A percentile compares a stretch with the other conserved stretches of the same genome.
These are phyloP conservation scores for Lepus townsendii DNA, from an alignment of 2,797 vertebrate species.

Conservation along the genomic window DNA sequence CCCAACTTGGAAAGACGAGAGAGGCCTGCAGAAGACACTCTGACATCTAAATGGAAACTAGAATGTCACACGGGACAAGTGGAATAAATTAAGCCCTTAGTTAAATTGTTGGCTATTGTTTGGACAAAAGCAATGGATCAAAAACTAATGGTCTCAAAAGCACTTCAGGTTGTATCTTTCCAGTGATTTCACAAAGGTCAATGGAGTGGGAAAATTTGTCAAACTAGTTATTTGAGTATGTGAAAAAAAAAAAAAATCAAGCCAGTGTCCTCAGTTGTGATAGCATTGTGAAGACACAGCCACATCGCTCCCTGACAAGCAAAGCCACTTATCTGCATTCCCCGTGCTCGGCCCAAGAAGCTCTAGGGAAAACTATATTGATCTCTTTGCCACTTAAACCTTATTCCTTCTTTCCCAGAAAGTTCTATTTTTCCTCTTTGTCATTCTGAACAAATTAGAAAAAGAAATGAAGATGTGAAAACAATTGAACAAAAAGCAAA, in stretches of 20 bases:
- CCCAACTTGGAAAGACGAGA: neutral
- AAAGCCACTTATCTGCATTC: conserved; percentile 36
- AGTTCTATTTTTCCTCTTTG: conserved; percentile 3
- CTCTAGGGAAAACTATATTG: conserved; percentile 66
- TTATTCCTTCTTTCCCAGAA: conserved; percentile 60
- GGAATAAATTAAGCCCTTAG: conserved; percentile 35
- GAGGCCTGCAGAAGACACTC: neutral
- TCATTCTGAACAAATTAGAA: conserved; percentile 21
- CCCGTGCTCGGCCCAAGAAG: conserved; percentile 19
- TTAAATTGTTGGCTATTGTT: conserved; percentile 46
- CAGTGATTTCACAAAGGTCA: conserved; percentile 69
- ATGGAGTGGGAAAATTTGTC: conserved; percentile 71
- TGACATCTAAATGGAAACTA: neutral
- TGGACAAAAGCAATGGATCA: conserved; percentile 62
- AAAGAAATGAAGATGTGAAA: conserved; percentile 3
- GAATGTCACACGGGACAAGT: conserved; percentile 3
- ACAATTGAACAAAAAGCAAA: conserved; percentile 25
- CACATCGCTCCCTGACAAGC: neutral
- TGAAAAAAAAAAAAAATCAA: neutral
- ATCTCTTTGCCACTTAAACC: conserved; percentile 37
- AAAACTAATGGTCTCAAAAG: conserved; percentile 31
- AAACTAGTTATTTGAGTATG: conserved; percentile 71
- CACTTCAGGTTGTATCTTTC: conserved; percentile 2
- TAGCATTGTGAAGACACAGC: conserved; percentile 1
- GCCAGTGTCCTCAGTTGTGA: neutral